Evolutionary conservation across 35 echinoderm and acorn worm species (phyloP).

Genomic region (Hemicentrotus pulcherrimus): DNA sequence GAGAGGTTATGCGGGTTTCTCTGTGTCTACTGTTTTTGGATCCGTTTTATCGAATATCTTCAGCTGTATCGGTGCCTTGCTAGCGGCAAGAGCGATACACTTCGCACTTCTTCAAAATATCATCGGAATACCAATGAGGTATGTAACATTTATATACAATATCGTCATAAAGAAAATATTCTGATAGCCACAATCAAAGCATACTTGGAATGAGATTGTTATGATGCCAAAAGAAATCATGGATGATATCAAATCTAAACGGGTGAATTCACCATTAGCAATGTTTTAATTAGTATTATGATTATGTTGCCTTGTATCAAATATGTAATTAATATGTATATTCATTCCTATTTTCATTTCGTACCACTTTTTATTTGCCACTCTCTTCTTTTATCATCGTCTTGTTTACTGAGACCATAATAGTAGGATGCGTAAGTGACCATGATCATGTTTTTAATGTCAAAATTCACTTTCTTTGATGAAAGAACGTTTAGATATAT

Average conservation of each 20-base stretch:
- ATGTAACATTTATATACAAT: not conserved
- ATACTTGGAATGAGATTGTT: not conserved
- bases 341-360: too few species aligned
- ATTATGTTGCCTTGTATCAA: too few species aligned
- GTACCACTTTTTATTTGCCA: too few species aligned
- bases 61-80: constrained; percentile 34
- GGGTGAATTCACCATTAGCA: too few species aligned
- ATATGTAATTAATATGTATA: too few species aligned
- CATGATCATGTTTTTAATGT: not conserved
- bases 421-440: not conserved
- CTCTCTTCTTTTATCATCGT: too few species aligned
- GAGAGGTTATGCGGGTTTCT: constrained; percentile 62
- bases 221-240: too few species aligned
- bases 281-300: too few species aligned
- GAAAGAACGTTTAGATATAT: too few species aligned
- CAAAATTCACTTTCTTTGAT: too few species aligned
- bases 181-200: not conserved
- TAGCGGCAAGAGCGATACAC: constrained; percentile 47
- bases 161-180: not conserved
- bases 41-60: constrained; percentile 24
- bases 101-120: constrained; percentile 60
- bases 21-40: constrained; percentile 47
- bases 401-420: not conserved
- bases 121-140: constrained; percentile 67
- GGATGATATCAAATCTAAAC: too few species aligned